phyloP scores from a whole-genome alignment of 2,113 vertebrate species.

The Cheirogaleus medius region DNA sequence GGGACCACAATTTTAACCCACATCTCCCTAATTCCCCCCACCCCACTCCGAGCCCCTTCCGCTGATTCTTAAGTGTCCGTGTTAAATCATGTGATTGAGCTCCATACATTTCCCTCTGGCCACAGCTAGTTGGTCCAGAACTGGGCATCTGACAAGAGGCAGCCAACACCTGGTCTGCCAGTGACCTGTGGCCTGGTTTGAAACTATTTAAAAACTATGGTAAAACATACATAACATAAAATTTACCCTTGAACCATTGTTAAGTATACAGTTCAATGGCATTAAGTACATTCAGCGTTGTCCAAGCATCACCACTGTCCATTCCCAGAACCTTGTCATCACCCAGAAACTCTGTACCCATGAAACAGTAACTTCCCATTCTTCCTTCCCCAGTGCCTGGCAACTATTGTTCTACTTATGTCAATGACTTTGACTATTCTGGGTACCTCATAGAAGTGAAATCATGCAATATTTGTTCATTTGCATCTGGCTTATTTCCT shows the following conservation, averaged over 20 bases:
- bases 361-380: neutral
- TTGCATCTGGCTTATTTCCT: neutral
- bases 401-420: neutral
- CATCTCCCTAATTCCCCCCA: neutral
- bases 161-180: neutral
- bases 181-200: neutral
- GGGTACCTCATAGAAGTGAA: neutral
- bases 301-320: neutral
- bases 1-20: neutral
- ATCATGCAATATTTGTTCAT: neutral
- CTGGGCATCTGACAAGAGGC: neutral
- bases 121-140: neutral
- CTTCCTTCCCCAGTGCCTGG: neutral
- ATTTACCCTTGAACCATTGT: neutral
- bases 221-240: neutral
- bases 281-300: neutral
- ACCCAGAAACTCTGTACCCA: neutral
- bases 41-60: fast-evolving
- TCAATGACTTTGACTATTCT: neutral
- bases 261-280: neutral
- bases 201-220: neutral
- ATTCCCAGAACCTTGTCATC: neutral
- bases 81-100: neutral
- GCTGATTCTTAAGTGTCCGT: neutral
- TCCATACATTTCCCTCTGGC: neutral